These are phyloP conservation scores for Heliconius nattereri DNA, from an alignment of 1,140 invertebrate species.

Conservation along the genomic window DNA sequence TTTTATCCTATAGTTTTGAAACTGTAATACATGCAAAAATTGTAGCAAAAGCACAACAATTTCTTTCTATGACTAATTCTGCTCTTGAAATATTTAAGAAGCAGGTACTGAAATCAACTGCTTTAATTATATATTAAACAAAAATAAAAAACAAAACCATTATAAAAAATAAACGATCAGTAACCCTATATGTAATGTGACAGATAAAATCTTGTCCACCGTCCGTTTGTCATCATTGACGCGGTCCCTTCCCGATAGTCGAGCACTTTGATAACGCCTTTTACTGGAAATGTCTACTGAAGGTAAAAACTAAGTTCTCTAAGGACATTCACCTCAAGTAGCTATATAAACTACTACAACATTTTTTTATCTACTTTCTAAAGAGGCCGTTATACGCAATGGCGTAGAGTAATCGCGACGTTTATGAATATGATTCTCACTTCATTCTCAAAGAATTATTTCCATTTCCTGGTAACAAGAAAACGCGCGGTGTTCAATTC, in stretches of 20 bases:
- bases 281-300: background rate
- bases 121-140: too few species aligned
- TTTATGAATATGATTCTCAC: background rate
- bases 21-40: too few species aligned
- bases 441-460: too few species aligned
- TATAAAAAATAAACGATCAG: background rate
- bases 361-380: too few species aligned
- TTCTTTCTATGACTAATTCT: too few species aligned
- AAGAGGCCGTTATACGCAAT: background rate
- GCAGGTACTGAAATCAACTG: too few species aligned
- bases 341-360: background rate
- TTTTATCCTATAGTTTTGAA: too few species aligned
- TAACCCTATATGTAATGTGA: conserved; percentile 4
- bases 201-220: background rate
- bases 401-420: background rate
- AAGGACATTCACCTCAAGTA: background rate
- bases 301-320: background rate
- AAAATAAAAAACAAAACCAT: background rate
- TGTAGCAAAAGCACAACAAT: too few species aligned
- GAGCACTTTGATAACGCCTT: background rate
- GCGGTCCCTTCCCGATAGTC: background rate
- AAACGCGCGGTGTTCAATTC: too few species aligned
- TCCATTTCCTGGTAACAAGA: too few species aligned
- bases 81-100: too few species aligned
- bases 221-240: conserved; percentile 10